Base-by-base conservation (phyloP, 2,797 vertebrate genomes). In the Megaceryle alcyon region DNA sequence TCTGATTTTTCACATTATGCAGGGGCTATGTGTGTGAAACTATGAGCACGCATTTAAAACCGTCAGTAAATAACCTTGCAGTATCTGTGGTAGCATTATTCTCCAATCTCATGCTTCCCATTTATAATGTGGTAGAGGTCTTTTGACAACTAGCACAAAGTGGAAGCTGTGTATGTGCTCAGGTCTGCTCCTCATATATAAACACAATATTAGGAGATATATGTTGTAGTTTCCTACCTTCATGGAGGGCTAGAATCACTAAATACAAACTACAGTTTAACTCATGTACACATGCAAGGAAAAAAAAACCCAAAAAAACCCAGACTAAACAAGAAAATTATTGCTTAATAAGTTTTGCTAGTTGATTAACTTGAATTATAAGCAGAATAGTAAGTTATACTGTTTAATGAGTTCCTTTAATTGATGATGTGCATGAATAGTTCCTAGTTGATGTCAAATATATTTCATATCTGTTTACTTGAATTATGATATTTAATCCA, bases 1-100 rank as follows among this genome's bases (percentile, higher is more conserved):
- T 92, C 53, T 41, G 39, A 82, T 81, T 96, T 91, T 81, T 82
- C 61, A 25, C 41, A n/a, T 87, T 91, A 89, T 66, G 28, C 68
- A 35, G 64, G 44, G 60, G 16, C 76, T 63, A 6, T 13, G 29
- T 28, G 13, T 59, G 26, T 78, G 83, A 93, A 86, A 65, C 43
- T 61, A 41, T 5, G 5, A 41, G 31, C 14, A 33, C 35, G 61
- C 39, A 79, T 82, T 82, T 84, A 82, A 29, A 82, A n/a, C 13
- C 6, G 1, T 19, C 33, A 56, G 23, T 22, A 41, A 94, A 75
- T 23, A 83, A 65, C 54, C 61, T 78, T 78, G 69, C 46, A 91
- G 2, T 71, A 71, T 37, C 65, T 90, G 53, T 68, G 31, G 63
- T 39, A 60, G 86, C 51, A 72, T 28, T 31, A 23, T 26, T 16